Conservation (phyloP, 2,888 invertebrate species). For the Eueremaeus valkanovi region DNA sequence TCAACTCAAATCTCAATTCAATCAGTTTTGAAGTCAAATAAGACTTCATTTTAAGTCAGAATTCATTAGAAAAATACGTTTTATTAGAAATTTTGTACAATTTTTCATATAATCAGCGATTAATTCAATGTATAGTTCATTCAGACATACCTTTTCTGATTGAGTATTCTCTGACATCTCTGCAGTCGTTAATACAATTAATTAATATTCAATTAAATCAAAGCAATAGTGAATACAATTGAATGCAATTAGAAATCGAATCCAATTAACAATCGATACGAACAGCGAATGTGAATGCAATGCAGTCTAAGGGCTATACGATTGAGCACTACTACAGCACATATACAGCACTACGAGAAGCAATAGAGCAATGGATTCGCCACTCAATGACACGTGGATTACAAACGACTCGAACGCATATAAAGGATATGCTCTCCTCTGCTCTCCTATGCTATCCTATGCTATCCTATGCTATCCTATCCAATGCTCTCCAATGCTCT, state of each 20-base stretch:
- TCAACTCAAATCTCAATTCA: not conserved
- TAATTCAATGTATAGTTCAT: not conserved
- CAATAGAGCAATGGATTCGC: no score
- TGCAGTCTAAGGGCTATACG: not conserved
- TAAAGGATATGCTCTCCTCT: not conserved
- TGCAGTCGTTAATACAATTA: not conserved
- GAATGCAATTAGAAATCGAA: not conserved
- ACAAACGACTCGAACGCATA: not conserved
- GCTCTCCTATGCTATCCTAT: not conserved
- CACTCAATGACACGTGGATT: conserved; percentile 28
- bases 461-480: no score
- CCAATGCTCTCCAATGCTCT: not conserved
- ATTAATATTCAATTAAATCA: not conserved
- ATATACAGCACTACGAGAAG: no score
- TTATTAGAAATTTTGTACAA: not conserved
- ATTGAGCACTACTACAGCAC: no score
- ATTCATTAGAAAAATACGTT: conserved; percentile 12
- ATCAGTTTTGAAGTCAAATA: not conserved
- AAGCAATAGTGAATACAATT: no score
- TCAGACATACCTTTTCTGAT: conserved; percentile 5
- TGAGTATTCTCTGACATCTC: conserved; percentile 17
- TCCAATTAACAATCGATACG: not conserved
- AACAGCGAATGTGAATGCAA: not conserved
- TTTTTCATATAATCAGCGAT: not conserved
- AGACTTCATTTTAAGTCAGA: conserved; percentile 4